phyloP scores from a whole-genome alignment of 1,140 invertebrate species.

The Plectrocnemia conspersa region DNA sequence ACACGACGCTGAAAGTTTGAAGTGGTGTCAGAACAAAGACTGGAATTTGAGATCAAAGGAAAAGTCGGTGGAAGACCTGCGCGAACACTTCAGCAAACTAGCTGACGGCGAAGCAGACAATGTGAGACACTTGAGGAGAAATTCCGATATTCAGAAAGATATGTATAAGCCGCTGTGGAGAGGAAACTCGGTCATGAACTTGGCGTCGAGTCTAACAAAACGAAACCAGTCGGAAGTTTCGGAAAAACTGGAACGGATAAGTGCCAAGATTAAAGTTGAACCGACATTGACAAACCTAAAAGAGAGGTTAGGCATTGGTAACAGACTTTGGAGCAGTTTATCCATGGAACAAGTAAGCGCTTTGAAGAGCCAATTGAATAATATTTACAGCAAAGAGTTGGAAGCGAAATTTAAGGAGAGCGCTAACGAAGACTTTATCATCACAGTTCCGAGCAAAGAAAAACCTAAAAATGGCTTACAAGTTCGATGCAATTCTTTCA shows the following conservation, averaged over 20 bases:
- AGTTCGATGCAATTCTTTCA: constrained; percentile 65
- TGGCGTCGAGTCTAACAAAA: constrained; percentile 62
- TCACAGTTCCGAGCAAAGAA: constrained; percentile 53
- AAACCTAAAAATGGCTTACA: constrained; percentile 52
- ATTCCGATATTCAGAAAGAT: constrained; percentile 56
- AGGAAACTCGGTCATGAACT: constrained; percentile 71
- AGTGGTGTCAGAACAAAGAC: constrained; percentile 70
- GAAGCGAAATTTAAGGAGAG: constrained; percentile 45
- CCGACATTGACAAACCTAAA: constrained; percentile 34
- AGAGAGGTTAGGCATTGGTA: constrained; percentile 60
- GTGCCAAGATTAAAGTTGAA: constrained; percentile 37
- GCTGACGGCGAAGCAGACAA: constrained; percentile 45
- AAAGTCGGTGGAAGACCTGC: constrained; percentile 80
- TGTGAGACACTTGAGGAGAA: constrained; percentile 48
- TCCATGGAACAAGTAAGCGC: constrained; percentile 79
- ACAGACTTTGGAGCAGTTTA: constrained; percentile 75
- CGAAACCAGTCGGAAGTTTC: constrained; percentile 39
- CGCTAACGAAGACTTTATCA: constrained; percentile 52
- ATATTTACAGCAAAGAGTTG: constrained; percentile 69
- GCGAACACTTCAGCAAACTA: constrained; percentile 63
- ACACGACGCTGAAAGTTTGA: constrained; percentile 62
- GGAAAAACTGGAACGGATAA: constrained; percentile 31
- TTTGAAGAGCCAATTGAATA: constrained; percentile 73
- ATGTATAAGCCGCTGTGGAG: constrained; percentile 77
- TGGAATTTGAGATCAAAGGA: constrained; percentile 75